Evolutionary conservation across 2,797 vertebrate genomes (phyloP), one percentile per base, ranked within the genome.

Genomic region (Heliangelus exortis): DNA sequence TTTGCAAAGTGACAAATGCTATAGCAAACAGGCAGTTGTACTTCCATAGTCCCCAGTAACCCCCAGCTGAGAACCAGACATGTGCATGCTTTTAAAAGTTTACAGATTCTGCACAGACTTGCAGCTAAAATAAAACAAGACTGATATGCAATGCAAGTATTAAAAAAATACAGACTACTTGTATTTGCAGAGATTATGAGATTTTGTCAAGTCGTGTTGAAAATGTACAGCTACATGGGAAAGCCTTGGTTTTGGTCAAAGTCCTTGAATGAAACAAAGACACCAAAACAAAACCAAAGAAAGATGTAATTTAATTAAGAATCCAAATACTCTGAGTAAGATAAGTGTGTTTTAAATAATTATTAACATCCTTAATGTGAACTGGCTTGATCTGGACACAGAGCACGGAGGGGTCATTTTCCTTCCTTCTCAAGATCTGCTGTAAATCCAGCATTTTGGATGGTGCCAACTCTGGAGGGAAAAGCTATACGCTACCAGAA

Each of bases 271-370:
- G 12, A 89, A 76, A 76, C 48, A 34, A 93, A 86, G 67, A n/a
- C 28, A 28, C 22, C 17, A 47, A 53, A 84, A 68, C 54, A 81
- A 69, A 89, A 43, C 6, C 39, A 76, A 85, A 80, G 17, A 34
- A 84, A 84, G 31, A 54, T 25, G 15, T 78, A n/a, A 45, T 77
- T 92, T 87, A 81, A 55, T 87, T 85, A 77, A 75, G 76, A 87
- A 87, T 84, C 39, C 16, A 76, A 84, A 68, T 61, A 65, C 25
- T 66, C 66, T 72, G 34, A 89, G 47, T 78, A 80, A 79, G 19
- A 31, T 22, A 58, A 28, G 12, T 41, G 19, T 59, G 31, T 68
- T 84, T 85, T 73, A 90, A 92, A 61, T 87, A 78, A 78, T 87
- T 65, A 58, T 77, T 80, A 68, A 75, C 5, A 29, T 72, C 28